Conservation (phyloP, 2,113 vertebrate genomes). For the Hemicordylus capensis region DNA sequence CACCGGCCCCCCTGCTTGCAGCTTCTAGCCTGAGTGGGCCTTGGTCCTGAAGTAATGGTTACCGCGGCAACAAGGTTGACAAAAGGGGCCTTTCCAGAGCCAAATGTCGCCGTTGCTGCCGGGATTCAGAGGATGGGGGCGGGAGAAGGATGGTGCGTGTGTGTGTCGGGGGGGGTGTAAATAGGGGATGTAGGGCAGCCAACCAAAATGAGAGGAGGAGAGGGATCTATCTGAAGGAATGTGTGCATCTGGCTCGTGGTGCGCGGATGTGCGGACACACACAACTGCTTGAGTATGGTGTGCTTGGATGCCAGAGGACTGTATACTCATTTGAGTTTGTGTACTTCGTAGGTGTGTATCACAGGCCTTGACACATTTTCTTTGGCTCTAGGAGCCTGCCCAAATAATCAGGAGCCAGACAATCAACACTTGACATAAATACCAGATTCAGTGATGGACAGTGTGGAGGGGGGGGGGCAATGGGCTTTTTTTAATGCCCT, state of each 20-base stretch:
- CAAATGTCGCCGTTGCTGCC: conserved; percentile 5
- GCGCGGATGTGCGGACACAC: not conserved
- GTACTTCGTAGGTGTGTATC: too few species aligned
- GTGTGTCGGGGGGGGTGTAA: conserved; percentile 5
- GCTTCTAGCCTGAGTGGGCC: conserved; percentile 35
- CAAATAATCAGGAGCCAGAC: too few species aligned
- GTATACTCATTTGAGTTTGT: not conserved
- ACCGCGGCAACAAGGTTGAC: conserved; percentile 40
- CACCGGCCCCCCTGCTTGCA: not conserved
- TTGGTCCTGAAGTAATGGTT: conserved; percentile 64
- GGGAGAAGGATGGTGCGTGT: not conserved
- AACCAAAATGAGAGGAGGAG: conserved; percentile 7
- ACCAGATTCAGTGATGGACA: too few species aligned
- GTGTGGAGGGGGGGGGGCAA: too few species aligned
- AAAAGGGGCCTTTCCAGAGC: conserved; percentile 49
- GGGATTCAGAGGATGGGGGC: conserved; percentile 19
- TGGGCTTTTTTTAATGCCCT: too few species aligned
- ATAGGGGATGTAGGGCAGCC: conserved; percentile 15
- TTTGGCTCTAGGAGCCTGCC: too few species aligned
- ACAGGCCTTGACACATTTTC: too few species aligned
- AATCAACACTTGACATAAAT: too few species aligned
- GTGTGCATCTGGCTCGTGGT: too few species aligned
- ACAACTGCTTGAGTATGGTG: not conserved
- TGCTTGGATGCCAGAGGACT: not conserved
- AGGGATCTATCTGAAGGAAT: not conserved